A percentile compares a stretch with the other conserved stretches of the same genome.
These are phyloP conservation scores for Ptychadena robeensis DNA, from an alignment of 2,797 vertebrate species.

Conservation along the genomic window DNA sequence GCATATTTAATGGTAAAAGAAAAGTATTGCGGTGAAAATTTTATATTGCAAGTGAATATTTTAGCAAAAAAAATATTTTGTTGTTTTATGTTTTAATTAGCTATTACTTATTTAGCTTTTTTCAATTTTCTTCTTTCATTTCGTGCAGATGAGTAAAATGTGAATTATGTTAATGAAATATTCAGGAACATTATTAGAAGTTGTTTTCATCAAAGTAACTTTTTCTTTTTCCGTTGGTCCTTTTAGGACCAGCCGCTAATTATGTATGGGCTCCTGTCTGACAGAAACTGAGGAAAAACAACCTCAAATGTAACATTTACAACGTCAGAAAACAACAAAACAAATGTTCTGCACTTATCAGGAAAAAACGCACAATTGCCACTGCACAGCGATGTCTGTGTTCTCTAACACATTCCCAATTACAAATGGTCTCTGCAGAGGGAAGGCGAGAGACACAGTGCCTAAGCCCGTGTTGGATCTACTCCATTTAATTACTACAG, in stretches of 20 bases:
- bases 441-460: slow-evolving; percentile 2
- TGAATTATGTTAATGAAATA: neutral
- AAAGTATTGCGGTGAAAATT: neutral
- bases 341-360: neutral
- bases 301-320: neutral
- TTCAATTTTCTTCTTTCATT: neutral
- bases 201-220: neutral
- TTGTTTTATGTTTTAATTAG: too few species aligned
- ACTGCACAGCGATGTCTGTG: neutral
- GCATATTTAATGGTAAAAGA: neutral
- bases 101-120: neutral
- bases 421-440: slow-evolving; percentile 20
- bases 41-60: neutral
- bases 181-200: neutral
- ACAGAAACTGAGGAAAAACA: neutral
- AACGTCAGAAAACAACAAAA: neutral
- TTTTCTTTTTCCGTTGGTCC: neutral
- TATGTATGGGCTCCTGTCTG: neutral
- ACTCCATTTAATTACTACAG: slow-evolving; percentile 58
- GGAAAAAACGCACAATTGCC: slow-evolving; percentile 3
- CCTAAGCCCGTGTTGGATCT: slow-evolving; percentile 16
- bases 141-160: neutral
- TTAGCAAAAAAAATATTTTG: too few species aligned
- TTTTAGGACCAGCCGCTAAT: neutral
- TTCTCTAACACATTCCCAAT: slow-evolving; percentile 1